phyloP scores from a whole-genome alignment of 1,140 invertebrate species.

The Papilio helenus region DNA sequence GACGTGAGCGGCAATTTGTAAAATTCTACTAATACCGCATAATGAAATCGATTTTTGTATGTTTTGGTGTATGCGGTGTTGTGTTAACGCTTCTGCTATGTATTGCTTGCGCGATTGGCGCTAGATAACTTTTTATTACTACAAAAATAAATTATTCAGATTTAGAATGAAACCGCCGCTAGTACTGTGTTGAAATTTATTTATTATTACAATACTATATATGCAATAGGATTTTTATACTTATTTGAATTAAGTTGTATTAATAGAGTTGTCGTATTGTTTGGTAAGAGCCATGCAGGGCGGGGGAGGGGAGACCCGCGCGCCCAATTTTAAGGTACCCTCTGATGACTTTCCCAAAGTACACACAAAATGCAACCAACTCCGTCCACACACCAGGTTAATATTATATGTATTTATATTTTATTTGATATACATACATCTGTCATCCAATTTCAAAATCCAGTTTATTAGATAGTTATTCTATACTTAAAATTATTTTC shows the following conservation, averaged over 20 bases:
- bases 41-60: slow-evolving; percentile 73
- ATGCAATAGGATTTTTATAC: background rate
- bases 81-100: slow-evolving; percentile 52
- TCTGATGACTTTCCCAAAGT: slow-evolving; percentile 73
- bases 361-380: slow-evolving; percentile 75
- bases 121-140: slow-evolving; percentile 24
- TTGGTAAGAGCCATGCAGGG: slow-evolving; percentile 66
- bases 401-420: slow-evolving; percentile 47
- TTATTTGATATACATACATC: slow-evolving; percentile 37
- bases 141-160: slow-evolving; percentile 32
- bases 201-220: slow-evolving; percentile 16
- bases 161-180: background rate
- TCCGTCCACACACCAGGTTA: slow-evolving; percentile 79
- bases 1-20: slow-evolving; percentile 61
- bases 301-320: slow-evolving; percentile 63
- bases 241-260: background rate
- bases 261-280: slow-evolving; percentile 43
- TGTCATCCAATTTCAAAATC: slow-evolving; percentile 31
- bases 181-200: slow-evolving; percentile 11
- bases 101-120: slow-evolving; percentile 50
- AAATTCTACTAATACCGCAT: slow-evolving; percentile 69
- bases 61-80: slow-evolving; percentile 62
- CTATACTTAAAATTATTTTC: background rate
- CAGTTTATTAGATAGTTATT: background rate
- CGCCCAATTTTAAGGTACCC: slow-evolving; percentile 59